Base-by-base conservation (phyloP, 35 echinoderm and acorn worm genomes). In the Anneissia japonica region DNA sequence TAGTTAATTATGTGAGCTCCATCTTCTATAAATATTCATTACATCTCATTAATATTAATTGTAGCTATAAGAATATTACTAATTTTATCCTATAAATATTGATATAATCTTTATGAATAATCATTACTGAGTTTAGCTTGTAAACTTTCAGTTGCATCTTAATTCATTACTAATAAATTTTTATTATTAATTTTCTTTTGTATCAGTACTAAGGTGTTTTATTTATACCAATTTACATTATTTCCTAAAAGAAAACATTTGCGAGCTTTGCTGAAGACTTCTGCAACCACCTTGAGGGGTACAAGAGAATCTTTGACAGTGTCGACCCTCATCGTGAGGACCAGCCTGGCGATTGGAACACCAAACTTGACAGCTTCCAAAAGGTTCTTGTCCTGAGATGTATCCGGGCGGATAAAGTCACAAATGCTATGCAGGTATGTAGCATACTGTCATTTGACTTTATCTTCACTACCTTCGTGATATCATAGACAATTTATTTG, bases 341-440 rank as follows among this genome's bases (percentile, higher is more conserved):
- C 21, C 85, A 93, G 29, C 91, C 95, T 30, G 95, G 95, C 13
- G 46, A 90, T 2, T 97, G 95, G 95, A 93, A 97, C 82, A 91
- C 91, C 3, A 87, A 88, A 37, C 73, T 97, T 26, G 95, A 97
- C 76, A 82, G 80, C 88, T 97, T 97, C 82, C 95, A 97, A 89
- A 97, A 93, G 87, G 30, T 97, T 37, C 79, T 97, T 32, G 95
- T 93, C 76, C 86, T 97, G 1, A 93, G 93, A 77, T 97, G 95
- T 43, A 97, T 97, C 37, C 75, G 95, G 36, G 95, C 95, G 29
- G 95, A 97, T 64, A 93, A 93, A 86, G 91, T 97, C 36, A 97
- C 95, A 30, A 97, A 97, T 76, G 95, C 95, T 32, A 97, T 97
- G 95, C 95, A 97, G 90, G 93, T 95, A 80, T 82, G 73, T 56